Evolutionary conservation across 2,888 invertebrate genomes (phyloP).

Genomic region (Camptogramma bilineatum): DNA sequence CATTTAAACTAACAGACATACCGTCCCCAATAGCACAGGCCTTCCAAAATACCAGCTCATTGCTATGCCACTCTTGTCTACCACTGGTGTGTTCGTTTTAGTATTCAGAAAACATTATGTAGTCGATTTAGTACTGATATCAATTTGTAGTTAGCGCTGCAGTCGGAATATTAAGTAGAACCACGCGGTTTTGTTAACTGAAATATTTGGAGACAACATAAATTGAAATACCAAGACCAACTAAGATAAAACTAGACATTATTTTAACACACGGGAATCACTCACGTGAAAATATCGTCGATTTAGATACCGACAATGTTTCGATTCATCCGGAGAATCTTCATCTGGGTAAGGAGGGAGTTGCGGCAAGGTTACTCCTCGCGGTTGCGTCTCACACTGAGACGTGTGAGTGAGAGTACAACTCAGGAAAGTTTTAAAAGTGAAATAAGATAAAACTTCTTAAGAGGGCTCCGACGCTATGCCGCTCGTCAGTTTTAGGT

Average conservation of each 20-base stretch:
- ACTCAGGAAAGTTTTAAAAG: no score
- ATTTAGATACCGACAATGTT: no score
- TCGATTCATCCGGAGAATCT: no score
- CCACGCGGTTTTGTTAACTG: slow-evolving; percentile 50
- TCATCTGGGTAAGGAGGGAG: no score
- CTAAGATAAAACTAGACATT: background rate
- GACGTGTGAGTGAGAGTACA: no score
- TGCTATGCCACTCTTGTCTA: slow-evolving; percentile 62
- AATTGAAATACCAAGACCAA: slow-evolving; percentile 3
- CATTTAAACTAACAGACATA: slow-evolving; percentile 46
- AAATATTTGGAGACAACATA: slow-evolving; percentile 17
- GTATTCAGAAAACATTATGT: slow-evolving; percentile 66
- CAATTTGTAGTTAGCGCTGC: slow-evolving; percentile 74
- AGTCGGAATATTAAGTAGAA: slow-evolving; percentile 60
- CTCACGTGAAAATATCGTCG: no score
- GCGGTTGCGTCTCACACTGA: no score
- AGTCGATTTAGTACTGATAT: slow-evolving; percentile 80
- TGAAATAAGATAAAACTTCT: no score
- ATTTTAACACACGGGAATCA: no score
- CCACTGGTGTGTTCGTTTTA: slow-evolving; percentile 65
- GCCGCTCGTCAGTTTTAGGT: no score
- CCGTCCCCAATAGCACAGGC: slow-evolving; percentile 49
- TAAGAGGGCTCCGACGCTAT: no score
- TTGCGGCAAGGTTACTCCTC: no score
- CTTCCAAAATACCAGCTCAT: slow-evolving; percentile 60